phyloP scores from a whole-genome alignment of 2,113 vertebrate genomes.

The Epinephelus lanceolatus region DNA sequence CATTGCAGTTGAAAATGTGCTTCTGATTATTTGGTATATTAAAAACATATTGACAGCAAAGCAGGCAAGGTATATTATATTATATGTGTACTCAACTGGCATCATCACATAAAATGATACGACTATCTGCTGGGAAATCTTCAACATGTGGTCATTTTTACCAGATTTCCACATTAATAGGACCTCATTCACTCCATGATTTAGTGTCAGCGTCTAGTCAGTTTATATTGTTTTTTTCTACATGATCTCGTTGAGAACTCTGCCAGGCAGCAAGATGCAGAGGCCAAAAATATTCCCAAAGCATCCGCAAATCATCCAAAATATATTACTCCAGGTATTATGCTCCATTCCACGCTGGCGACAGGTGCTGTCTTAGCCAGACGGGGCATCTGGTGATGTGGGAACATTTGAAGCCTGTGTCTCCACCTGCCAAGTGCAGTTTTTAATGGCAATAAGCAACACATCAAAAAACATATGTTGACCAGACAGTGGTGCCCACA shows the following conservation, averaged over 20 bases:
- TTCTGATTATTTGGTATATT: constrained; percentile 9
- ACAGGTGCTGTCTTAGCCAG: constrained; percentile 63
- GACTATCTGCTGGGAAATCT: not conserved
- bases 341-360: constrained; percentile 9
- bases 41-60: constrained; percentile 25
- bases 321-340: constrained; percentile 49
- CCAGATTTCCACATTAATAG: constrained; percentile 29
- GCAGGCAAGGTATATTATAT: not conserved
- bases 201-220: constrained; percentile 28
- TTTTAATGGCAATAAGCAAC: constrained; percentile 50
- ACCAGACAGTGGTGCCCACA: constrained; percentile 20
- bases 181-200: constrained; percentile 28
- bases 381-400: constrained; percentile 59
- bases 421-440: constrained; percentile 52
- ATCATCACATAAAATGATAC: constrained; percentile 1
- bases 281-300: constrained; percentile 55
- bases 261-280: constrained; percentile 29
- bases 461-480: constrained; percentile 52
- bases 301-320: constrained; percentile 49
- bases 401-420: constrained; percentile 42
- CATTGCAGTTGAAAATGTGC: not conserved
- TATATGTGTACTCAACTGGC: not conserved
- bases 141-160: not conserved
- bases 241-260: constrained; percentile 32
- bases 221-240: constrained; percentile 14